phyloP scores from a whole-genome alignment of 64 coral and sea anemone genomes.

The Catalaphyllia jardinei region DNA sequence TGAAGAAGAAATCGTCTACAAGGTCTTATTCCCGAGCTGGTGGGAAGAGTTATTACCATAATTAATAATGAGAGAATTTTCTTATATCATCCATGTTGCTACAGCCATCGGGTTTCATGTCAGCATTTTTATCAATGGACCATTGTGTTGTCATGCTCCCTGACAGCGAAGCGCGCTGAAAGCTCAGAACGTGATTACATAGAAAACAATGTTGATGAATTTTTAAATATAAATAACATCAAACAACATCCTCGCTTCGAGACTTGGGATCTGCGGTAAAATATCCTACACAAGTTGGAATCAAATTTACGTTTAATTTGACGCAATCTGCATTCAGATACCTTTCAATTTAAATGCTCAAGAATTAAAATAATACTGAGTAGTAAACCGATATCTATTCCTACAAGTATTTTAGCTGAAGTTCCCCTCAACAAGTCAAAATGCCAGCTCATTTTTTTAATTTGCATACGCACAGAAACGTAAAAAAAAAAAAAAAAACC shows the following conservation, averaged over 20 bases:
- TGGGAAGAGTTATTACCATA: background rate
- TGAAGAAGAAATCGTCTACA: background rate
- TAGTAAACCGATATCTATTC: background rate
- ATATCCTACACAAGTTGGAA: background rate
- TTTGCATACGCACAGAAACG: conserved; percentile 5
- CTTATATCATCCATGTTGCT: background rate
- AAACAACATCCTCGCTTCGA: background rate
- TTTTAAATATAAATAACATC: background rate
- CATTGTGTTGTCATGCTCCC: background rate
- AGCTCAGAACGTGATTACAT: background rate
- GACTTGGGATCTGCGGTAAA: background rate
- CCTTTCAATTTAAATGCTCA: background rate
- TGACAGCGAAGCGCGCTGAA: background rate
- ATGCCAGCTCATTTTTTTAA: conserved; percentile 15
- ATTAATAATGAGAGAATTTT: background rate
- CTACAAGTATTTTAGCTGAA: background rate
- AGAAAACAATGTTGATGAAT: background rate
- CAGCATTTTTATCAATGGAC: background rate
- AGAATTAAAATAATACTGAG: background rate
- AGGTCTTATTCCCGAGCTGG: background rate
- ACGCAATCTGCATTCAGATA: background rate
- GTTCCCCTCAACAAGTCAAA: conserved; percentile 11
- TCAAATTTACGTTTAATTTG: background rate
- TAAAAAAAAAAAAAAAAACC: background rate
- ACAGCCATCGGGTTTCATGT: background rate